Percentiles rank a stretch among this genome's conserved stretches.
Evolutionary conservation across 2,888 invertebrate genomes (phyloP).

Genomic region (Mimas tiliae): DNA sequence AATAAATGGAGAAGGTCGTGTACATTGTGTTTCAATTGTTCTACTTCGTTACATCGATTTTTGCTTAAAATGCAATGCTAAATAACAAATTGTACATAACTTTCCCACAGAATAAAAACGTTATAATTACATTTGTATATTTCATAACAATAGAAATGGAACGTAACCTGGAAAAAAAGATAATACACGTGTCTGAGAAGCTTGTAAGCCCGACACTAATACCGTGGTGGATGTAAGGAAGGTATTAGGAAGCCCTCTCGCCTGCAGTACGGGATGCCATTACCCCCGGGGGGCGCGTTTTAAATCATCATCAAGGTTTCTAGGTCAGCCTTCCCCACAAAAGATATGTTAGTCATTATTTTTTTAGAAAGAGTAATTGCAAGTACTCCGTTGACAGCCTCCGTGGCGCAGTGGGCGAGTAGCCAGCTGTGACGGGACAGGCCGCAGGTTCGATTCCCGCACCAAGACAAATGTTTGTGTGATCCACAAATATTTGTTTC

Average conservation of each 20-base stretch:
- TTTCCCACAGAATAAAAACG: no score
- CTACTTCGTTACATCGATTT: no score
- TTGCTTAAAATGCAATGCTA: no score
- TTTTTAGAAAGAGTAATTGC: neutral
- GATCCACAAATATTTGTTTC: no score
- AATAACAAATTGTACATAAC: no score
- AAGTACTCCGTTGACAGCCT: neutral
- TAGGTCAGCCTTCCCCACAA: neutral
- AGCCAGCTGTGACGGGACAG: no score
- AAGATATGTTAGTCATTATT: neutral
- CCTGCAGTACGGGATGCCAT: slow-evolving; percentile 10
- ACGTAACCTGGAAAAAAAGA: slow-evolving; percentile 21
- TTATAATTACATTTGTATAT: neutral
- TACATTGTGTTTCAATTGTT: no score
- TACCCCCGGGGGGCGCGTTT: slow-evolving; percentile 23
- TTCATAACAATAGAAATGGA: slow-evolving; percentile 9
- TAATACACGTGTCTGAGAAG: slow-evolving; percentile 32
- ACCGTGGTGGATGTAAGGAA: slow-evolving; percentile 36
- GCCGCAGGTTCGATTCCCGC: no score
- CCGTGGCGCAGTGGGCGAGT: no score
- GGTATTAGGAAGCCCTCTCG: slow-evolving; percentile 42
- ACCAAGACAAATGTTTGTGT: no score
- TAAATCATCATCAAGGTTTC: slow-evolving; percentile 25
- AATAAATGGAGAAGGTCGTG: no score
- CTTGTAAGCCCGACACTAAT: slow-evolving; percentile 36